Base-by-base conservation (phyloP, 2,113 vertebrate species). In the Actinemys pallida region DNA sequence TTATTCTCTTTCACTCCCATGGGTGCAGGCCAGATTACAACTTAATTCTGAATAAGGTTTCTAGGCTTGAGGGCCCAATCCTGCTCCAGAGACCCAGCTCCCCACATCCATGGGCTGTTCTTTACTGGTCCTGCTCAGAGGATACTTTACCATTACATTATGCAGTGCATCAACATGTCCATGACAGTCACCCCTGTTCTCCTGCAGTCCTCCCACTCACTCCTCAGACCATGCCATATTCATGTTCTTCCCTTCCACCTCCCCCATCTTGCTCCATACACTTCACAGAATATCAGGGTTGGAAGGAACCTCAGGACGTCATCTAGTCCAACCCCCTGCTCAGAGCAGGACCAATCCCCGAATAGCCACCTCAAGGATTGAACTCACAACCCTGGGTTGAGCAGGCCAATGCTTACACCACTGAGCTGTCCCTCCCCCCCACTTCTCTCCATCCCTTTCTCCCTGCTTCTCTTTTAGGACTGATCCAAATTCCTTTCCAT, bases 391-490 rank as follows among this genome's bases (percentile, higher is more conserved):
- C 45, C 45, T 47, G 45, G 45, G 45, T 47, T 47, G 8, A 47
- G 45, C 45, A 47, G 45, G 45, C 45, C 45, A 47, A 47, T 47
- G 45, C 45, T 47, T 47, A 47, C 8, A 47, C 45, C 45, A 47
- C 45, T 47, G 45, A 47, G 45, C 45, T 47, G 8, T 47, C 45
- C 45, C 45, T 47, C 45, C 8, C 45, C 45, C 45, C 45, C 45
- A 27, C 14, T 2, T 17, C 45, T 5, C 9, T 16, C 4, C n/a
- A 75, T 0, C 27, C 27, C 1, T 82, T 49, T 50, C n/a, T 86
- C 79, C 27, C 49, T 75, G 52, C 20, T 12, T 22, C 24, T 45
- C n/a, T 39, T 45, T 76, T 45, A 22, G 22, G 39, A 12, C 19
- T 76, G 39, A 45, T 42, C 39, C 62, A 17, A 35, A 45, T 45